Base-by-base conservation (phyloP, 2,888 invertebrate species). In the Ectemnius lituratus region DNA sequence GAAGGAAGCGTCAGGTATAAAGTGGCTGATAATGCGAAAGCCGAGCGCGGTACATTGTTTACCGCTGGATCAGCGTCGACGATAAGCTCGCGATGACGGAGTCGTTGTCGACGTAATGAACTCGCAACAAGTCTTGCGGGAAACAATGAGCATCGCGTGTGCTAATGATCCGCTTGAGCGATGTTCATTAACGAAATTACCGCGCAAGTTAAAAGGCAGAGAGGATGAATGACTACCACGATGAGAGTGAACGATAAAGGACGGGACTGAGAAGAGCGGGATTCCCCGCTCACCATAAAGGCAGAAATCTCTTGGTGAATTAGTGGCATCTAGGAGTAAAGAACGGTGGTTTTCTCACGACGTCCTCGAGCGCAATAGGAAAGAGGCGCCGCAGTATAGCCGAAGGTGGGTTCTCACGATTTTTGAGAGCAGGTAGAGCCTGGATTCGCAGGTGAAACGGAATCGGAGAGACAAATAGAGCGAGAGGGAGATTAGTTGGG, bases 381-480 rank as follows among this genome's bases (percentile, higher is more conserved):
- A 37, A 37, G 37, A 37, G 37, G 11, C 8, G 37, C 37, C 37
- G 37, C 37, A 8, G 37, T 8, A 28, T 69, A 52, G n/a, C 61
- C 56, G 13, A 27, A 11, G 11, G 45, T 52, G 58, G 62, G 58
- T 71, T 76, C 72, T 64, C 70, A 72, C 70, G 70, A 76, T 57
- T 73, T 74, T 75, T 28, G 62, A 4, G 49, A 45, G 61, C 81
- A 81, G 82, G 84, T 82, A 82, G 74, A 72, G 61, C 52, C 58
- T 67, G 74, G 58, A 72, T 79, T 78, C 70, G 74, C 82, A 80
- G 78, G 82, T 82, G 76, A 81, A 78, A 69, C 74, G 76, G 78
- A 77, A 78, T 70, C 76, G 75, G 66, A 67, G 70, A 60, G 46
- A 28, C 16, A 52, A 13, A 52, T 14, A 11, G 52, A 52, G 52